Base-by-base conservation (phyloP, 2,888 invertebrate species). In the Artemia sinica region DNA sequence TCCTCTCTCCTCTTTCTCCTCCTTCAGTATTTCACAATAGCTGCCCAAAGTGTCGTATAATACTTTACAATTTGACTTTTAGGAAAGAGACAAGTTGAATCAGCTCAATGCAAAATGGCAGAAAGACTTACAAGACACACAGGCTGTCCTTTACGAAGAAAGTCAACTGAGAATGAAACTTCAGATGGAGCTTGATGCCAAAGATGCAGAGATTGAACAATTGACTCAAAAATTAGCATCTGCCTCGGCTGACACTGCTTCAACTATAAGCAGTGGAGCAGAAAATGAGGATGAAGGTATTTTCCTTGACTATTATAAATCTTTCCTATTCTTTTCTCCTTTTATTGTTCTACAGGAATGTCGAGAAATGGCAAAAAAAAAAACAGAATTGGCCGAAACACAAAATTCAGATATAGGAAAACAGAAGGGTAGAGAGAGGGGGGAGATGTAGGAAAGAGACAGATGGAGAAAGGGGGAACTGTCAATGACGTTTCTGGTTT, bases 101-200 rank as follows among this genome's bases (percentile, higher is more conserved):
- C 90, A 92, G 78, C 84, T 89, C 81, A 84, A 87, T 71, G 83
- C 85, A 73, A 90, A 90, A 78, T 86, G 86, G 79, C 88, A 88
- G 78, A 87, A 89, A 72, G 91, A 90, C 76, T 79, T 90, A 74
- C 90, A 91, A 78, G 95, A 96, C 76, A 81, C 84, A 70, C 85
- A 93, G 82, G 87, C 89, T 72, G 87, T 88, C 77, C 82, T 91
- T 67, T 84, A 85, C 71, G 90, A 89, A 76, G 93, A 93, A 76
- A 86, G 85, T 77, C 84, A 86, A 74, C 81, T 84, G 11, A 85
- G 84, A 74, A 82, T 88, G 74, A 85, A 88, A 72, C 83, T 94
- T 71, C 89, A 91, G 78, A 95, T 95, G 94, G 96, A 97, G 81
- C 84, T 94, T 71, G 95, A 95, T 79, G 90, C 91, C 76, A 96